Percentiles rank a stretch among this genome's conserved stretches.
phyloP scores from a whole-genome alignment of 2,888 invertebrate genomes.

The Hypena proboscidalis region DNA sequence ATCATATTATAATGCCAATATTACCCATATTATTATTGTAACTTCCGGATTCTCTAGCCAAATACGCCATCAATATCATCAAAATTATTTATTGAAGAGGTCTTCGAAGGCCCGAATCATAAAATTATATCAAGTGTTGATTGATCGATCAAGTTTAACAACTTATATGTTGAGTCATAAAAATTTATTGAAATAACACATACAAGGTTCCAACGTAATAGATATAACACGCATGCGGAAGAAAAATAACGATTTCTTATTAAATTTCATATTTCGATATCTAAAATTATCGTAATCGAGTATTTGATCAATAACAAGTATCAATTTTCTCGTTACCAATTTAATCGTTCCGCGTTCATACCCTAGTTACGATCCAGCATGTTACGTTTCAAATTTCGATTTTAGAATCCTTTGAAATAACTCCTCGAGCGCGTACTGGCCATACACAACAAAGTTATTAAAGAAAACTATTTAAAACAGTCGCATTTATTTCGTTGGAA shows the following conservation, averaged over 20 bases:
- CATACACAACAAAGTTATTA: conserved; percentile 41
- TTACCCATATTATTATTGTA: too few relatives aligned
- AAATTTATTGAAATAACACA: conserved; percentile 7
- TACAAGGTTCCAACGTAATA: conserved; percentile 4
- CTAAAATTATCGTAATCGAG: conserved; percentile 3
- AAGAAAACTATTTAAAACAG: conserved; percentile 14
- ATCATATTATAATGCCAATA: too few relatives aligned
- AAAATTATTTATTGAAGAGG: not conserved
- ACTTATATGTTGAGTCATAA: conserved; percentile 1
- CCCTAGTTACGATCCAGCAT: conserved; percentile 29
- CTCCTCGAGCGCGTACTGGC: conserved; percentile 39
- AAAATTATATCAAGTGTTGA: conserved; percentile 4
- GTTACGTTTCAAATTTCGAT: conserved; percentile 42
- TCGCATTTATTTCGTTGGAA: not conserved
- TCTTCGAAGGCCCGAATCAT: not conserved
- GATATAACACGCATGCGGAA: conserved; percentile 9
- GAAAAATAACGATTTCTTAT: conserved; percentile 5
- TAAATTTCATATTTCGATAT: conserved; percentile 5
- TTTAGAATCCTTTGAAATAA: conserved; percentile 41
- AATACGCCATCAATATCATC: too few relatives aligned
- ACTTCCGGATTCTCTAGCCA: too few relatives aligned
- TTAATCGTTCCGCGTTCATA: conserved; percentile 28
- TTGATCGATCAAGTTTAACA: conserved; percentile 9
- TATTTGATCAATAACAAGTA: conserved; percentile 9
- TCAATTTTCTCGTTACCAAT: conserved; percentile 27